phyloP scores from a whole-genome alignment of 2,113 vertebrate species.

The Bungarus multicinctus region DNA sequence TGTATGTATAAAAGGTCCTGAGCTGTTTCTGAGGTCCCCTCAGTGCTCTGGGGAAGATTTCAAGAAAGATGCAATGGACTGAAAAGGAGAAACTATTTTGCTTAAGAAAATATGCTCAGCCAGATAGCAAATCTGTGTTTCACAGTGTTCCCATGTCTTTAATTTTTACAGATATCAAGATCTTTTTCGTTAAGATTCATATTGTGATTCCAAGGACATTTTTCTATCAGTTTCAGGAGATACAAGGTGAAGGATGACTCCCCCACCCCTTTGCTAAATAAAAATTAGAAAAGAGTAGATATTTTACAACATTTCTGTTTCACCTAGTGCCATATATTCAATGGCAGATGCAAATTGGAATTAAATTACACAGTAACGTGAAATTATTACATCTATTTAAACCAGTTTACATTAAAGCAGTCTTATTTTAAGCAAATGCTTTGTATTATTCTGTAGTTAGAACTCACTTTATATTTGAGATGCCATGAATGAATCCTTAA shows the following conservation, averaged over 20 bases:
- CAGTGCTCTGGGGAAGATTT: not conserved
- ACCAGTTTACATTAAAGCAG: not conserved
- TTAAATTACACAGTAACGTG: not conserved
- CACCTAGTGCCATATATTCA: not conserved
- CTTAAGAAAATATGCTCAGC: not conserved
- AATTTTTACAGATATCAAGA: not conserved
- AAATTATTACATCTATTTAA: not conserved
- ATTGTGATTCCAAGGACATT: not conserved
- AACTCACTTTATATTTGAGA: not conserved
- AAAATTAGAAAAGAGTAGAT: not conserved
- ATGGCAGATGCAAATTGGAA: slow-evolving; percentile 16
- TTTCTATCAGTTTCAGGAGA: not conserved
- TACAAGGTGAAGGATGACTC: slow-evolving; percentile 16
- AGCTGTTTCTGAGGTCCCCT: not conserved
- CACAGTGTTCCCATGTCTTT: not conserved
- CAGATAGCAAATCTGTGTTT: not conserved
- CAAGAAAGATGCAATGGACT: not conserved
- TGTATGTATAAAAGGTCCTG: not conserved
- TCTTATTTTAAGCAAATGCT: not conserved
- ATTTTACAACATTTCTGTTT: slow-evolving; percentile 6
- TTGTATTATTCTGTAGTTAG: not conserved
- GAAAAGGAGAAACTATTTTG: not conserved
- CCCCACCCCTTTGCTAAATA: not conserved
- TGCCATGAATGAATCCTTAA: not conserved
- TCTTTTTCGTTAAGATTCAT: not conserved